These are phyloP conservation scores for Phytoseiulus persimilis DNA, from an alignment of 2,888 invertebrate genomes.

Conservation along the genomic window DNA sequence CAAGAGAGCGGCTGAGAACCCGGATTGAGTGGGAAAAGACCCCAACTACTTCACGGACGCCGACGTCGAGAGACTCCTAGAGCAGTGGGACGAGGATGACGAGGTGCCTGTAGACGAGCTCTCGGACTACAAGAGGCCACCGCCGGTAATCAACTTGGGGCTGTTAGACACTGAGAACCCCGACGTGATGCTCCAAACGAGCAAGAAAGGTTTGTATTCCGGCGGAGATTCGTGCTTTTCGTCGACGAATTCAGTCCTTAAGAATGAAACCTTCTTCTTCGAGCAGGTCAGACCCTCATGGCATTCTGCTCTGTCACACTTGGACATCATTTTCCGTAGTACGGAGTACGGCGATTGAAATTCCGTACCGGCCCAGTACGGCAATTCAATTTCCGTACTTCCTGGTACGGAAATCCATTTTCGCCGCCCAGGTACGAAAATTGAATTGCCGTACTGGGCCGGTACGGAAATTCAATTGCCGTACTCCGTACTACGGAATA, in stretches of 20 bases:
- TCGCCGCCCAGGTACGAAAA: too few relatives aligned
- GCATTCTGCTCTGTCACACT: constrained; percentile 67
- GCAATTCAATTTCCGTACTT: too few relatives aligned
- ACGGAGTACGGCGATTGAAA: too few relatives aligned
- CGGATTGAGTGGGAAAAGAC: constrained; percentile 72
- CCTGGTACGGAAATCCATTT: too few relatives aligned
- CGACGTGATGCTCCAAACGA: constrained; percentile 71
- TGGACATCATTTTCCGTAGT: too few relatives aligned
- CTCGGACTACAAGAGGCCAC: constrained; percentile 79
- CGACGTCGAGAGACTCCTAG: constrained; percentile 78
- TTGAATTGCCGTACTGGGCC: too few relatives aligned
- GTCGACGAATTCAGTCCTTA: too few relatives aligned
- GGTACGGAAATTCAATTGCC: too few relatives aligned
- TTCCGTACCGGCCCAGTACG: too few relatives aligned
- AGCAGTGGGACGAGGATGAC: constrained; percentile 93
- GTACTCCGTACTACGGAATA: too few relatives aligned
- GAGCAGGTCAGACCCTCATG: constrained; percentile 72
- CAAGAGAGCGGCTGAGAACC: constrained; percentile 47
- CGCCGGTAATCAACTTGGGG: constrained; percentile 62
- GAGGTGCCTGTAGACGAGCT: constrained; percentile 87
- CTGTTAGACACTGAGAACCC: constrained; percentile 58
- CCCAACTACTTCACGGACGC: constrained; percentile 83
- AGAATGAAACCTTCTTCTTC: too few relatives aligned
- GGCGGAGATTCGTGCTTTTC: too few relatives aligned
- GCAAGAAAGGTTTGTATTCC: constrained; percentile 66